Conservation (phyloP, 2,113 vertebrate species). For the Cathartes aura region DNA sequence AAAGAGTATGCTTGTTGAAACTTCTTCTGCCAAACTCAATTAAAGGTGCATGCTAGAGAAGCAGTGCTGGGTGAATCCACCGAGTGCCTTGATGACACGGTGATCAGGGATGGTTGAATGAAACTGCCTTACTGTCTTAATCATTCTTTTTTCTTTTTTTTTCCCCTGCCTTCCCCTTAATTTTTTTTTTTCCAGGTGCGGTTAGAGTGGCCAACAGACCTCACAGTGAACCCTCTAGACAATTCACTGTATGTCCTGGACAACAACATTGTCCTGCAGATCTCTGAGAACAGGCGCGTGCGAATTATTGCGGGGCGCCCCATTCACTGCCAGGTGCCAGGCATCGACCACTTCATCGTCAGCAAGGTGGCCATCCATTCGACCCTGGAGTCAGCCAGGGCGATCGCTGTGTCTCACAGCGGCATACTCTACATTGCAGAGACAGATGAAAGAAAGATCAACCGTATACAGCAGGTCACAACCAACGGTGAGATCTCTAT, state of each 20-base stretch:
- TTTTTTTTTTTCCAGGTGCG: conserved; percentile 81
- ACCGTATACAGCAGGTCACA: conserved; percentile 96
- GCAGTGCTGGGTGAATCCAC: not conserved
- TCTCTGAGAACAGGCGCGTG: conserved; percentile 89
- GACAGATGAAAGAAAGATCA: conserved; percentile 95
- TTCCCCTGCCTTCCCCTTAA: not conserved
- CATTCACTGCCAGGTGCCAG: conserved; percentile 95
- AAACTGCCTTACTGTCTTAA: not conserved
- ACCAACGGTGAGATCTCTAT: conserved; percentile 94
- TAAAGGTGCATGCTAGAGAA: not conserved
- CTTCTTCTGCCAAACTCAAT: not conserved
- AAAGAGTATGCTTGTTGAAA: not conserved
- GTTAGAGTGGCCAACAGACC: conserved; percentile 96
- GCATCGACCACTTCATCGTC: conserved; percentile 90
- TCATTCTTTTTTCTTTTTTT: not conserved
- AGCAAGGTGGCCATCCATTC: conserved; percentile 91
- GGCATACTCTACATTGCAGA: conserved; percentile 94
- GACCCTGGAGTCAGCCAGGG: conserved; percentile 91
- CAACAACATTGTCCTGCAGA: conserved; percentile 98
- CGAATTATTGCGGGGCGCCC: conserved; percentile 94
- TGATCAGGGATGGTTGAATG: not conserved
- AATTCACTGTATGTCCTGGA: conserved; percentile 96
- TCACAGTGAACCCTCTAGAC: conserved; percentile 94
- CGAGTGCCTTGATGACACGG: not conserved
- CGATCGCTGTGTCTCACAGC: conserved; percentile 92